phyloP scores from a whole-genome alignment of 2,797 vertebrate species.

The Aselliscus stoliczkanus region DNA sequence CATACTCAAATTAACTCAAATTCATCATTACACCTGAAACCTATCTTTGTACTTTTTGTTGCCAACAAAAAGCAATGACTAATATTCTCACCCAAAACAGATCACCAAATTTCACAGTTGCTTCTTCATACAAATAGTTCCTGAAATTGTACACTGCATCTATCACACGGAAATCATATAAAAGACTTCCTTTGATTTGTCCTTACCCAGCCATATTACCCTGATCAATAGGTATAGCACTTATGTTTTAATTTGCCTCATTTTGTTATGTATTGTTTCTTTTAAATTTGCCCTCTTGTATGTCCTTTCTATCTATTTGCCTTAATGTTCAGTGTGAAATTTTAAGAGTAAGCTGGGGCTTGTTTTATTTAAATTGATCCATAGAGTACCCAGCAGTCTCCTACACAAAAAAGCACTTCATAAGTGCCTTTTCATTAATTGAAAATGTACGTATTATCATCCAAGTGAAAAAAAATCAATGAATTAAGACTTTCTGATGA shows the following conservation, averaged over 20 bases:
- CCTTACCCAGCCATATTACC: background rate
- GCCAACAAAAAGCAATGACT: background rate
- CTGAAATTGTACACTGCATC: background rate
- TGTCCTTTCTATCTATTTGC: conserved; percentile 8
- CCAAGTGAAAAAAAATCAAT: conserved; percentile 43
- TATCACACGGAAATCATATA: background rate
- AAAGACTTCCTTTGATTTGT: background rate
- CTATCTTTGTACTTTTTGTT: background rate
- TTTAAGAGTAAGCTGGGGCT: conserved; percentile 11
- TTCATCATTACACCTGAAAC: background rate
- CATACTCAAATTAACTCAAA: background rate
- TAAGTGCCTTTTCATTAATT: conserved; percentile 47
- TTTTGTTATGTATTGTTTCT: conserved; percentile 36
- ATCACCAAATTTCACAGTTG: background rate
- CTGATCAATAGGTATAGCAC: conserved; percentile 20
- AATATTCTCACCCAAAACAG: background rate
- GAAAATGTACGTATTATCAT: conserved; percentile 41
- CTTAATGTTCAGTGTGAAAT: conserved; percentile 26
- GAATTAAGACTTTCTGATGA: conserved; percentile 44
- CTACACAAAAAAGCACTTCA: conserved; percentile 46
- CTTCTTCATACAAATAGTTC: background rate
- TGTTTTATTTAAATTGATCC: conserved; percentile 38
- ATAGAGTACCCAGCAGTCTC: background rate
- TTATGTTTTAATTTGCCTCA: conserved; percentile 10
- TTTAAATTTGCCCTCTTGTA: conserved; percentile 1